Conservation (phyloP, 1,140 invertebrate species). For the Drosophila teissieri region DNA sequence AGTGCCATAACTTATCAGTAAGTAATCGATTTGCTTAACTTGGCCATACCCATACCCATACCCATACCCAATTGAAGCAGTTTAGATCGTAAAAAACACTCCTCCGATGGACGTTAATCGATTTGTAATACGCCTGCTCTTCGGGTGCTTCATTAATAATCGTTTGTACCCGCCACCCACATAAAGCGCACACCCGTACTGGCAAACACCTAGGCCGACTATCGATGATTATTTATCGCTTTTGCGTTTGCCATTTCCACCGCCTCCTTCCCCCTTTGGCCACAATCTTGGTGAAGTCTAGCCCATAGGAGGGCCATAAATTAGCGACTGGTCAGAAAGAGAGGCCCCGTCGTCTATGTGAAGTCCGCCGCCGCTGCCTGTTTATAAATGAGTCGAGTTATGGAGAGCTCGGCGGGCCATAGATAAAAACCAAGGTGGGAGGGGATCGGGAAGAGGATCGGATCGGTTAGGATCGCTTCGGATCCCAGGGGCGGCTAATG, state of each 20-base stretch:
- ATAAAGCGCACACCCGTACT: conserved; percentile 8
- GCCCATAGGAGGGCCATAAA: conserved; percentile 29
- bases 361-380: conserved; percentile 45
- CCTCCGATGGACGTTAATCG: conserved; percentile 32
- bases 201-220: conserved; percentile 20
- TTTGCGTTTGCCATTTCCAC: conserved; percentile 1
- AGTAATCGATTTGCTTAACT: conserved; percentile 20
- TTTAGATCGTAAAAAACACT: conserved; percentile 21
- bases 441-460: too few relatives aligned
- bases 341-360: conserved; percentile 24
- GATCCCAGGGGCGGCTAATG: conserved; percentile 31
- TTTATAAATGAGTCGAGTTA: conserved; percentile 49
- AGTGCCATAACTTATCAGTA: conserved; percentile 19
- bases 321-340: conserved; percentile 34
- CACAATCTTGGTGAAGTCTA: not conserved
- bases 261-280: not conserved
- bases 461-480: not conserved
- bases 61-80: conserved; percentile 10
- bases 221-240: conserved; percentile 46
- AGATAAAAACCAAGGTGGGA: conserved; percentile 32
- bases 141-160: conserved; percentile 37
- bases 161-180: conserved; percentile 49
- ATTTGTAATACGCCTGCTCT: conserved; percentile 31
- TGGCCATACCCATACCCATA: conserved; percentile 8
- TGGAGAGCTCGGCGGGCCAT: conserved; percentile 35